Percentiles rank a stretch among this genome's conserved stretches.
These are phyloP conservation scores for Patella caerulea DNA, from an alignment of 2,888 invertebrate genomes.

Conservation along the genomic window DNA sequence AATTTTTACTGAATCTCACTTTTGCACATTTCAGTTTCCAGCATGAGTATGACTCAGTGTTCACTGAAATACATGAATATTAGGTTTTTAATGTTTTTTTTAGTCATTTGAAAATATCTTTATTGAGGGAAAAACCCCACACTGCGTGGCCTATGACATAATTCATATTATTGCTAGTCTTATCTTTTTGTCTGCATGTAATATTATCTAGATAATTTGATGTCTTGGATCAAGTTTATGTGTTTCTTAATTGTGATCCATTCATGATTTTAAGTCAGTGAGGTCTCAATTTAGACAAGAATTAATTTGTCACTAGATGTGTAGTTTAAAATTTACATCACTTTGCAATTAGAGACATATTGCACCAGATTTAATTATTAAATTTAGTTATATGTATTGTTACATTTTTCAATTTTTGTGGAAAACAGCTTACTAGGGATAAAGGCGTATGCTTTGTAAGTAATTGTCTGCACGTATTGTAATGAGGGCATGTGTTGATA, in stretches of 20 bases:
- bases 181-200: slow-evolving; percentile 22
- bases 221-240: slow-evolving; percentile 17
- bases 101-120: too few species aligned
- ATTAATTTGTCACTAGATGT: slow-evolving; percentile 20
- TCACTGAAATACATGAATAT: too few species aligned
- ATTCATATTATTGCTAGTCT: slow-evolving; percentile 15
- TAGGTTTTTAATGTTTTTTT: too few species aligned
- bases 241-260: slow-evolving; percentile 23
- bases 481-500: background rate
- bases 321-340: background rate
- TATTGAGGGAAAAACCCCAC: too few species aligned
- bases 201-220: slow-evolving; percentile 18
- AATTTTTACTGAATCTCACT: slow-evolving; percentile 19
- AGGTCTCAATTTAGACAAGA: slow-evolving; percentile 9
- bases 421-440: slow-evolving; percentile 59
- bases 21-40: slow-evolving; percentile 4
- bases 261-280: slow-evolving; percentile 9
- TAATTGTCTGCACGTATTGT: slow-evolving; percentile 34
- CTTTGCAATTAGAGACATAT: slow-evolving; percentile 11
- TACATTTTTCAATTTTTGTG: slow-evolving; percentile 33
- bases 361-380: slow-evolving; percentile 20
- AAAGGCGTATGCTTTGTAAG: slow-evolving; percentile 63
- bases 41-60: too few species aligned
- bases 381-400: slow-evolving; percentile 22
- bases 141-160: slow-evolving; percentile 8